Evolutionary conservation across 1,140 invertebrate genomes (phyloP).

Genomic region (Argopecten irradians): DNA sequence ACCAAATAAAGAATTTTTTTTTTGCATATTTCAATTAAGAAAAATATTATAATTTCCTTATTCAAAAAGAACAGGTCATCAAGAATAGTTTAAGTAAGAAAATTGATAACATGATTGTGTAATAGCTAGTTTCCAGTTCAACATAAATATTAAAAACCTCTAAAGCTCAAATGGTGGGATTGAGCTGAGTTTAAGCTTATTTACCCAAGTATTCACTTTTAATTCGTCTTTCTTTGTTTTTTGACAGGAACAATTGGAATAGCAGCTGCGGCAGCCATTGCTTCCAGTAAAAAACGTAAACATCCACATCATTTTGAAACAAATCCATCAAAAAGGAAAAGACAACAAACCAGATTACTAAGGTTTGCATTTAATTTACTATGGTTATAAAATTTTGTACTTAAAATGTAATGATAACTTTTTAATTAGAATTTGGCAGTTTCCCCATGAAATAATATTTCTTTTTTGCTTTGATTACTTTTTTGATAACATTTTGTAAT

Average conservation of each 20-base stretch:
- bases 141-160: too few species aligned
- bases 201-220: neutral
- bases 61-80: neutral
- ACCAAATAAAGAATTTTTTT: too few species aligned
- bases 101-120: too few species aligned
- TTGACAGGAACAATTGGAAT: conserved; percentile 93
- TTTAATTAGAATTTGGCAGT: too few species aligned
- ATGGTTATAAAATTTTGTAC: neutral
- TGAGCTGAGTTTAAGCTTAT: neutral
- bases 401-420: too few species aligned
- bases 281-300: conserved; percentile 96
- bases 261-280: conserved; percentile 96
- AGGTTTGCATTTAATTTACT: conserved; percentile 79
- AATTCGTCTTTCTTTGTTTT: neutral
- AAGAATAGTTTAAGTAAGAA: too few species aligned
- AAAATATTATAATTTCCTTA: neutral
- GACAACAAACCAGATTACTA: conserved; percentile 95
- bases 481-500: too few species aligned
- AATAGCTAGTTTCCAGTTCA: neutral
- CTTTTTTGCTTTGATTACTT: too few species aligned
- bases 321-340: conserved; percentile 96
- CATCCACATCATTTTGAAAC: conserved; percentile 98
- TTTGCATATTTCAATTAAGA: too few species aligned
- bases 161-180: neutral
- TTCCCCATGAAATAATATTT: too few species aligned